phyloP scores from a whole-genome alignment of 2,888 invertebrate species.

The Agrochola lychnidis region DNA sequence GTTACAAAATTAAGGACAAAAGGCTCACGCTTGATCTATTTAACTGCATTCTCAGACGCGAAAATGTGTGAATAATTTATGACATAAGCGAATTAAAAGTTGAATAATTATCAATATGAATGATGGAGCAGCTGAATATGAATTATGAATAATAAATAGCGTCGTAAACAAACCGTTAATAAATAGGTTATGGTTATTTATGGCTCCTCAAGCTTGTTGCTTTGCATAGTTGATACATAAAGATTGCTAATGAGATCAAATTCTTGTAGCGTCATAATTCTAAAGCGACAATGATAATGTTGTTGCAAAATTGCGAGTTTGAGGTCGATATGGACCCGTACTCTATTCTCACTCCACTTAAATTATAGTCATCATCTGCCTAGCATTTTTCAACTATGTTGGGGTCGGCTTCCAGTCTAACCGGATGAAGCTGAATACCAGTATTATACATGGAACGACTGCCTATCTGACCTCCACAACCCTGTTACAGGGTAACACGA shows the following conservation, averaged over 20 bases:
- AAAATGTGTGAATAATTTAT: slow-evolving; percentile 47
- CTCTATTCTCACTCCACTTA: not conserved
- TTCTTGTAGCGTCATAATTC: slow-evolving; percentile 23
- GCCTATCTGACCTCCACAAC: too few species aligned
- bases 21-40: slow-evolving; percentile 22
- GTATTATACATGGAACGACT: too few species aligned
- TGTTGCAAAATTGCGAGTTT: not conserved
- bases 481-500: too few species aligned
- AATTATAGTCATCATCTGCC: not conserved
- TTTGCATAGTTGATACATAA: slow-evolving; percentile 45
- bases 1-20: slow-evolving; percentile 41
- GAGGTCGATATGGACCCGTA: too few species aligned
- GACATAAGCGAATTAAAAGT: slow-evolving; percentile 48
- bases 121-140: slow-evolving; percentile 27
- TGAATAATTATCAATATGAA: slow-evolving; percentile 46
- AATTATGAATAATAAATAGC: slow-evolving; percentile 47
- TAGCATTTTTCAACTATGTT: too few species aligned
- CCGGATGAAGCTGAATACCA: too few species aligned
- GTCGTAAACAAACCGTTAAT: slow-evolving; percentile 47
- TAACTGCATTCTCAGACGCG: slow-evolving; percentile 9
- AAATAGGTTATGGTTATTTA: slow-evolving; percentile 55
- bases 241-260: slow-evolving; percentile 48
- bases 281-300: not conserved
- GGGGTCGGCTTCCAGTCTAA: too few species aligned
- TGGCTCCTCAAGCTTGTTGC: slow-evolving; percentile 6